phyloP scores from a whole-genome alignment of 2,113 vertebrate genomes.

The Formicarius rufipectus region DNA sequence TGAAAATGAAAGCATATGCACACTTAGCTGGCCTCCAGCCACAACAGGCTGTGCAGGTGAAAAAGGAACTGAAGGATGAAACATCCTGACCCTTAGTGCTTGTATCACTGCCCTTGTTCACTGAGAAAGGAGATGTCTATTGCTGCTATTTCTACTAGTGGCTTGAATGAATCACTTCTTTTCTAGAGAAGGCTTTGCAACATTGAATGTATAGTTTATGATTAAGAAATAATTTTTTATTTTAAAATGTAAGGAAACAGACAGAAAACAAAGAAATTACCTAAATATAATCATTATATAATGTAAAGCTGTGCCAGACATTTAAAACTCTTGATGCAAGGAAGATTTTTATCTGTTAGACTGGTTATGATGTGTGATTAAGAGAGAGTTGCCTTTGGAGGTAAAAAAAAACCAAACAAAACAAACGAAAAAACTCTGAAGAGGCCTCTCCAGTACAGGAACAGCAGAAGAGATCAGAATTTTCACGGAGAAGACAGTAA shows the following conservation, averaged over 20 bases:
- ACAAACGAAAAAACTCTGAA: not conserved
- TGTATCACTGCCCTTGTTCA: not conserved
- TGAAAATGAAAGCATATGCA: not conserved
- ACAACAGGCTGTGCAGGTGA: not conserved
- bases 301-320: not conserved
- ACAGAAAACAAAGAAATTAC: not conserved
- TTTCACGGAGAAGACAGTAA: not conserved
- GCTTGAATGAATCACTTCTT: not conserved
- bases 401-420: too few species aligned
- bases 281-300: not conserved
- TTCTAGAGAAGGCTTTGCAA: not conserved
- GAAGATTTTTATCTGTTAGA: not conserved
- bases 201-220: not conserved
- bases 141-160: not conserved
- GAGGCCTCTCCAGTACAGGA: not conserved
- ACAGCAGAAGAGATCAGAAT: not conserved
- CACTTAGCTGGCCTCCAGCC: not conserved
- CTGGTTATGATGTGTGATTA: not conserved
- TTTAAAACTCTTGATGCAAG: not conserved
- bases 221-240: not conserved
- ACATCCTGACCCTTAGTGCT: not conserved
- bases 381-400: not conserved
- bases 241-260: not conserved
- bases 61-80: not conserved
- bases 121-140: not conserved